Base-by-base conservation (phyloP, 1,140 invertebrate genomes). In the Camponotus pennsylvanicus region DNA sequence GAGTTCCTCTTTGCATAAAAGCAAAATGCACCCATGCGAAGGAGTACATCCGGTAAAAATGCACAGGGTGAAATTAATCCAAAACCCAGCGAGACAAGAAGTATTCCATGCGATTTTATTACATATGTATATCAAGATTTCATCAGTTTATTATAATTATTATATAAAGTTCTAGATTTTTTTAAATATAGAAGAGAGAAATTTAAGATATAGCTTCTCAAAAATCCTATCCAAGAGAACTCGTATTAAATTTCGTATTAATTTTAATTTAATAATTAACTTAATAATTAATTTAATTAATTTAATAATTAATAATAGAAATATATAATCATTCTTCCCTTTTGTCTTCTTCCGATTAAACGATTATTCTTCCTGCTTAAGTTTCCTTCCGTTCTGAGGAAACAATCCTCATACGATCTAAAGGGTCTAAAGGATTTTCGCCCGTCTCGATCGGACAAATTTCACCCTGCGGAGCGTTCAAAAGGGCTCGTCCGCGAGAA, bases 361-460 rank as follows among this genome's bases (percentile, higher is more conserved):
- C 9, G 49, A 52, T 18, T 52, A 52, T 52, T 52, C 49, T 52
- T 15, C 13, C 49, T 13, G 49, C 3, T 52, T 15, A 52, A 52
- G 49, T 52, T 52, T 52, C 49, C 49, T 52, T 0, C 15, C 13
- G 15, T 52, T 78, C 49, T 7, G 27, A 32, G 6, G 27, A 27
- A 27, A 27, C 27, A 27, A 27, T 27, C 27, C 27, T 27, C 27
- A 27, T 27, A 27, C 27, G 1, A 21, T 21, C 0, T 21, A 27
- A 27, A 27, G 18, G 73, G 32, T 4, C n/a, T 52, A 13, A n/a
- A 76, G 9, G 5, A 67, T 64, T 34, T 21, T 45, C 49, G 11
- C 21, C 59, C 42, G 69, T 45, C 79, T 7, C 61, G 63, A 79
- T 79, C 49, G 75, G 59, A 15, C 59, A n/a, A 21, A 80, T 82